A percentile compares a stretch with the other conserved stretches of the same genome.
Evolutionary conservation across 2,113 vertebrate species (phyloP).

Genomic region (Haemorhous mexicanus): DNA sequence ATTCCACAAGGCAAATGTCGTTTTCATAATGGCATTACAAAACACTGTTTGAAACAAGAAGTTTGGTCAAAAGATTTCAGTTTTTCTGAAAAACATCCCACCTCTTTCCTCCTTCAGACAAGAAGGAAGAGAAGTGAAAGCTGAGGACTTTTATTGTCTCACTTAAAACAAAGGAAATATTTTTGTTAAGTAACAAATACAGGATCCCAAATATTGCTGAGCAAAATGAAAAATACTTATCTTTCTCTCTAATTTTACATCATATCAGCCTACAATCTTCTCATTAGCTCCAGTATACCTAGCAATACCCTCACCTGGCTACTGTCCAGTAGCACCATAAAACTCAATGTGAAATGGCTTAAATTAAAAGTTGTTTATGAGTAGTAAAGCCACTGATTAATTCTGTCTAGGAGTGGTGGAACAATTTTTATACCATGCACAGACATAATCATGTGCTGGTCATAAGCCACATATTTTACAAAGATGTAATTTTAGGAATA

Average conservation of each 20-base stretch:
- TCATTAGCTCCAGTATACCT: background rate
- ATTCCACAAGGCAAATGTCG: background rate
- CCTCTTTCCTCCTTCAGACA: background rate
- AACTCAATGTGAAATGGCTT: background rate
- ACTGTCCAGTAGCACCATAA: background rate
- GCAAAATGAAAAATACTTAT: background rate
- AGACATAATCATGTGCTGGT: accelerated
- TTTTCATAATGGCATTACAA: background rate
- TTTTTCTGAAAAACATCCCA: accelerated
- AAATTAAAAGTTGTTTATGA: background rate
- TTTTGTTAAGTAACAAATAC: background rate
- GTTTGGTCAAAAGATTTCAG: background rate
- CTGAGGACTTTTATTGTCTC: background rate
- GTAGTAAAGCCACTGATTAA: background rate
- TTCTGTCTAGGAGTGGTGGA: background rate
- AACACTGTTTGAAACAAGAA: background rate
- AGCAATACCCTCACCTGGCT: background rate
- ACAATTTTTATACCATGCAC: background rate
- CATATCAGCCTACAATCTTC: background rate
- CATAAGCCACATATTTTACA: accelerated
- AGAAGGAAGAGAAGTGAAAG: background rate
- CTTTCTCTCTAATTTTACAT: background rate
- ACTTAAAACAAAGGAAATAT: background rate
- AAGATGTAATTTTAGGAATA: background rate
- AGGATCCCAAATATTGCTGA: background rate